These are phyloP conservation scores for Promerops cafer DNA, from an alignment of 2,113 vertebrate species.

Conservation along the genomic window DNA sequence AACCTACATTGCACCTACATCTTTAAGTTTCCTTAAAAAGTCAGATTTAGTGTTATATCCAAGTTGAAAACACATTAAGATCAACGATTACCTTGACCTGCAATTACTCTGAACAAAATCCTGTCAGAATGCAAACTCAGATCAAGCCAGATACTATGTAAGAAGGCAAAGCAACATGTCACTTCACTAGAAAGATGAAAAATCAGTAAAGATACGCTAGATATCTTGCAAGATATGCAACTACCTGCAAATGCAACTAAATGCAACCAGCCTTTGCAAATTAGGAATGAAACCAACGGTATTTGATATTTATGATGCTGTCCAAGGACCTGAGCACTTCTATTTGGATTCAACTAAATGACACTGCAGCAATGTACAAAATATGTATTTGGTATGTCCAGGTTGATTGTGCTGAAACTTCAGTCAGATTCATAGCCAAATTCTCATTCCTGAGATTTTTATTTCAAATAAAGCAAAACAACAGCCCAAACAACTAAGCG, in stretches of 20 bases:
- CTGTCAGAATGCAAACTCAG: not conserved
- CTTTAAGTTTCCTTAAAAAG: not conserved
- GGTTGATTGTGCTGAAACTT: not conserved
- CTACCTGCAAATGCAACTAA: too few relatives aligned
- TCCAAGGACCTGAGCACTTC: not conserved
- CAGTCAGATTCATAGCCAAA: not conserved
- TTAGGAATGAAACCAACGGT: not conserved
- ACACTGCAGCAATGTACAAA: not conserved
- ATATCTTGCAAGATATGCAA: not conserved
- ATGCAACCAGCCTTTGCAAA: too few relatives aligned
- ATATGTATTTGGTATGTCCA: not conserved
- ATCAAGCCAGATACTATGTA: not conserved
- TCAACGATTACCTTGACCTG: not conserved
- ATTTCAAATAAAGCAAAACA: not conserved
- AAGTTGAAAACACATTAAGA: not conserved
- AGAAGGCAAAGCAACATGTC: not conserved
- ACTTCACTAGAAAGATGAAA: not conserved
- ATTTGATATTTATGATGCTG: not conserved
- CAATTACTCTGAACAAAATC: not conserved
- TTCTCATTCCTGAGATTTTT: not conserved
- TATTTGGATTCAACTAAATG: not conserved
- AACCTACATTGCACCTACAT: not conserved
- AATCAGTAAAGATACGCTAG: accelerated
- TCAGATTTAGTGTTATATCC: not conserved
- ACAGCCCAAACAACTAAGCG: not conserved